phyloP scores from a whole-genome alignment of 2,888 invertebrate species.

The Ectemnius lituratus region DNA sequence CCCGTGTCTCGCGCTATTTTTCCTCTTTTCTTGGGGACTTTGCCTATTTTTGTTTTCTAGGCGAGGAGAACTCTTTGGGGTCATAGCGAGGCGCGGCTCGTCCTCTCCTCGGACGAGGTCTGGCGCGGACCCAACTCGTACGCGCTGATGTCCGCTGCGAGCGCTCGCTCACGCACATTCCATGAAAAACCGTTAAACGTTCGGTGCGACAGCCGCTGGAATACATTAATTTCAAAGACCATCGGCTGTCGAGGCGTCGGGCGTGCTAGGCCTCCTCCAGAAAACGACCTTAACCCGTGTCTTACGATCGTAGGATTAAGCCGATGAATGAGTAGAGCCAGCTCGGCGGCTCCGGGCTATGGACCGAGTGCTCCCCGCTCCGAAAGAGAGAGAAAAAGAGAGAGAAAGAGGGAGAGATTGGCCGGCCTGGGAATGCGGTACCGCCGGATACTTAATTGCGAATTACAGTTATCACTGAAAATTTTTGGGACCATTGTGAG shows the following conservation, averaged over 20 bases:
- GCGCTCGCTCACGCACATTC: constrained; percentile 68
- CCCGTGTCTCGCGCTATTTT: constrained; percentile 14
- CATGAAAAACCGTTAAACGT: constrained; percentile 77
- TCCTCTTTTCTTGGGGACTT: constrained; percentile 48
- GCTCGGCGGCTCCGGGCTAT: background rate
- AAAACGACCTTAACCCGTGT: constrained; percentile 26
- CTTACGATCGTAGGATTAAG: constrained; percentile 9
- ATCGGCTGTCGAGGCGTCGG: constrained; percentile 11
- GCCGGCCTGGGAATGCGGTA: constrained; percentile 21
- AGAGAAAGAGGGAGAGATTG: background rate
- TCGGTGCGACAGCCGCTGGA: constrained; percentile 55
- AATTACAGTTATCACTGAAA: constrained; percentile 41
- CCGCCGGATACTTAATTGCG: constrained; percentile 23
- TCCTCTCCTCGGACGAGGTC: constrained; percentile 67
- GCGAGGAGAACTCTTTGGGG: constrained; percentile 68
- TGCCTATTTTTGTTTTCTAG: constrained; percentile 56
- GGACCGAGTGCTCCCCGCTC: background rate
- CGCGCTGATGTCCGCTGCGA: constrained; percentile 36
- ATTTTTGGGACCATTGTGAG: constrained; percentile 9
- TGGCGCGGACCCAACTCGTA: constrained; percentile 75
- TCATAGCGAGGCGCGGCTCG: constrained; percentile 73
- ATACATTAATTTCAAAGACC: constrained; percentile 63
- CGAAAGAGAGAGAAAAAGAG: background rate
- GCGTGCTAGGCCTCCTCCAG: constrained; percentile 7
- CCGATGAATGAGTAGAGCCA: constrained; percentile 18